Base-by-base conservation (phyloP, 2,797 vertebrate species). In the Diceros bicornis region DNA sequence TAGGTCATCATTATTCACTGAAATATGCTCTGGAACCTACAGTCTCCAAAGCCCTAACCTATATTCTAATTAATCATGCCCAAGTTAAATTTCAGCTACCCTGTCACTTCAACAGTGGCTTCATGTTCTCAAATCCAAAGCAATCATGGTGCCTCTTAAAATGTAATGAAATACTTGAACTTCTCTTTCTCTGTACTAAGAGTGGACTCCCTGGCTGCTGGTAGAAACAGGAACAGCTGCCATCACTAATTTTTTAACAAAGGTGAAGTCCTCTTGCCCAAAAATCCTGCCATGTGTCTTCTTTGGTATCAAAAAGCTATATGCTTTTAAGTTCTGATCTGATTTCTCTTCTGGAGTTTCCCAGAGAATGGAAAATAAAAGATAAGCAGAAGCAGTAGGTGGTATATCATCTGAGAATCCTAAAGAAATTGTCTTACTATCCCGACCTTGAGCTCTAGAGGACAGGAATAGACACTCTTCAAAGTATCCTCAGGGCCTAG, bases 21-120 rank as follows among this genome's bases (percentile, higher is more conserved):
- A 55, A 66, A 57, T 84, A 89, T 62, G 29, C 64, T 95, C 75
- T 91, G 62, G 91, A 95, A 89, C 66, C 47, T 61, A 94, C 6
- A 83, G 47, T 68, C 64, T 84, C 92, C 71, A 89, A 96, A 94
- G 29, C 27, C 69, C 8, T 72, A 96, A 95, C 16, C 23, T 89
- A 81, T 79, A 78, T 92, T 94, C 77, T 84, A 95, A 96, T 69
- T 79, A 92, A 90, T 92, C 72, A 44, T 61, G 71, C 27, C 11
- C 75, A 96, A 92, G 61, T 95, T 66, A 97, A 95, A 97, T 90
- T 94, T 92, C 74, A 59, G 61, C 62, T 84, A 83, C 23, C 47
- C 16, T 96, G 57, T 75, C 64, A 90, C 32, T 94, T 96, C 57
- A 94, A 41, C 77, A 92, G 71, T 81, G 68, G 41, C 23, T 95